A percentile compares a stretch with the other conserved stretches of the same genome.
These are phyloP conservation scores for Semibalanus balanoides DNA, from an alignment of 1,140 invertebrate genomes.

Conservation along the genomic window DNA sequence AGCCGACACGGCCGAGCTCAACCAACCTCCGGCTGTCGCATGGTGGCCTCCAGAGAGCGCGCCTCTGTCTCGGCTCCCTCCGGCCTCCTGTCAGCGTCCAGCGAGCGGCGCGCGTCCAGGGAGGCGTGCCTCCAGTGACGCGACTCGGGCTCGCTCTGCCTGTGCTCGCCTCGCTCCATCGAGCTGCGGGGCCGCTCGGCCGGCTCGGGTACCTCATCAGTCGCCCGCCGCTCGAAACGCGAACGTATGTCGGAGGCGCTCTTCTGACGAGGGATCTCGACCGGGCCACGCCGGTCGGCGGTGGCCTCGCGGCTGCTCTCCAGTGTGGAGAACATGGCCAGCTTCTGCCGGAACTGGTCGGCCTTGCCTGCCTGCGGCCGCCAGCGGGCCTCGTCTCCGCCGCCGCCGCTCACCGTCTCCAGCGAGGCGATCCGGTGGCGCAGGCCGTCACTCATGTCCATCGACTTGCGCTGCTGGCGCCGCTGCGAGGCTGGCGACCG, in stretches of 20 bases:
- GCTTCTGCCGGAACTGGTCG: constrained; percentile 18
- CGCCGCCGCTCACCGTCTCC: constrained; percentile 8
- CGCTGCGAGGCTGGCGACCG: not conserved
- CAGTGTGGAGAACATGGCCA: constrained; percentile 14
- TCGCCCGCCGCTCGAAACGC: not conserved
- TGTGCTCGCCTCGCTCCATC: not conserved
- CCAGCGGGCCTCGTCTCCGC: constrained; percentile 5
- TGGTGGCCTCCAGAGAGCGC: not conserved
- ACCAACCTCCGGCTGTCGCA: too few relatives aligned
- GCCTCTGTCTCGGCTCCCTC: constrained; percentile 9
- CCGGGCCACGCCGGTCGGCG: not conserved
- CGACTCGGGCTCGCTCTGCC: not conserved
- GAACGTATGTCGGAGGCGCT: not conserved
- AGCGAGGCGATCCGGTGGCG: constrained; percentile 15
- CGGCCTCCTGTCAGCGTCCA: constrained; percentile 29
- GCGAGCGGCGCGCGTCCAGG: constrained; percentile 26
- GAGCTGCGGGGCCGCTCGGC: not conserved
- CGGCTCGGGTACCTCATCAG: not conserved
- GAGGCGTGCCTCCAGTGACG: not conserved
- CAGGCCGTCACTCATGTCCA: constrained; percentile 21
- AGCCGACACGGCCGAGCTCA: too few relatives aligned
- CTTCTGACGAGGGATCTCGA: not conserved
- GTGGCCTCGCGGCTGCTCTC: not conserved
- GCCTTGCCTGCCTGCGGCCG: constrained; percentile 22
- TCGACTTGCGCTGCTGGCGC: constrained; percentile 11